Conservation (phyloP, 2,797 vertebrate genomes). For the Acomys russatus region DNA sequence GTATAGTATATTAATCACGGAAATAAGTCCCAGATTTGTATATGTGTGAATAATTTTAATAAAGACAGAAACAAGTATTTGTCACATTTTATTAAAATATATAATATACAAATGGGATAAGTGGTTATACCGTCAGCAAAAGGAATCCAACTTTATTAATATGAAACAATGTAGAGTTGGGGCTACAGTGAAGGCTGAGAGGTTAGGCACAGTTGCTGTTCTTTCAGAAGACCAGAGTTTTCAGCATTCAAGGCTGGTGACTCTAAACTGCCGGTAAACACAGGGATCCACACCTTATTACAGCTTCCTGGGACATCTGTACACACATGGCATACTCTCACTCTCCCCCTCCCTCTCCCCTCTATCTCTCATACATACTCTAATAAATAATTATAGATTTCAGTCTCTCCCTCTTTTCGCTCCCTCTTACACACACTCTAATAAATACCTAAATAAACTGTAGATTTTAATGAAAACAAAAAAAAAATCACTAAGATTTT, state of each 20-base stretch:
- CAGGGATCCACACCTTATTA: neutral
- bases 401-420: too few relatives aligned
- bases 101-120: neutral
- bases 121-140: neutral
- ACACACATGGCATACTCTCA: neutral
- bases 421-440: neutral
- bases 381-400: too few relatives aligned
- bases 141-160: neutral
- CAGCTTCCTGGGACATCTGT: neutral
- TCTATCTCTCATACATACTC: too few relatives aligned
- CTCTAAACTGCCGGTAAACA: neutral
- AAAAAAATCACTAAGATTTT: neutral
- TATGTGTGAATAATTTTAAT: constrained; percentile 1
- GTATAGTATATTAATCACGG: constrained; percentile 23
- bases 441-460: neutral
- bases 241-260: neutral
- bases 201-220: neutral
- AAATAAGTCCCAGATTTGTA: constrained; percentile 21
- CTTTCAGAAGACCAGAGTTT: neutral
- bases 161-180: neutral
- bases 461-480: neutral
- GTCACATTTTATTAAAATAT: neutral
- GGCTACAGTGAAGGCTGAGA: neutral
- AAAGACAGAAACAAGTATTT: neutral
- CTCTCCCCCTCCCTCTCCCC: neutral